Evolutionary conservation across 2,797 vertebrate genomes (phyloP).

Genomic region (Peromyscus attwateri): DNA sequence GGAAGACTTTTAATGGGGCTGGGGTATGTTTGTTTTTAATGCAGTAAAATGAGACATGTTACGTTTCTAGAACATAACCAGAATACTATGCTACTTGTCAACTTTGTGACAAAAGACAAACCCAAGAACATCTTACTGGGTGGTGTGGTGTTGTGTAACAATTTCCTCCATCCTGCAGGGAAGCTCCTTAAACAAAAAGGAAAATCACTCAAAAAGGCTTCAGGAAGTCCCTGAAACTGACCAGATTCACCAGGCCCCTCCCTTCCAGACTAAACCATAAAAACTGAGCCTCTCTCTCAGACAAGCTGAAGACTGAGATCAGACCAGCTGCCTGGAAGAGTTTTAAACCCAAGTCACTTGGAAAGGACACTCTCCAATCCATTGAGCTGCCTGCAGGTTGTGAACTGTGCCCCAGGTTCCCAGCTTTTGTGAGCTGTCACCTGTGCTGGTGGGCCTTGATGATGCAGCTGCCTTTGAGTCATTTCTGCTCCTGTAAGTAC

Average conservation of each 20-base stretch:
- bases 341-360: neutral
- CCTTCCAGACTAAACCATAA: neutral
- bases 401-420: too few relatives aligned
- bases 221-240: conserved; percentile 5
- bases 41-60: neutral
- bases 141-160: neutral
- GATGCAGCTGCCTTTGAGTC: neutral
- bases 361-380: neutral
- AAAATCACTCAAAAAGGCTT: neutral
- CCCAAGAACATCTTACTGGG: conserved; percentile 21
- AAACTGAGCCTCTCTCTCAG: neutral
- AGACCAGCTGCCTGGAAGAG: neutral
- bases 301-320: neutral
- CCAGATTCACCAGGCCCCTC: neutral
- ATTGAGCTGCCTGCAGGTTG: neutral
- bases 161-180: neutral
- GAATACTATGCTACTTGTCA: conserved; percentile 48
- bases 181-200: neutral
- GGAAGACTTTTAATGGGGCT: neutral
- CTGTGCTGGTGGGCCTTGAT: neutral
- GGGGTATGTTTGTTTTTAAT: neutral
- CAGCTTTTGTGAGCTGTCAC: neutral
- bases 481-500: neutral
- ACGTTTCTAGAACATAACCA: conserved; percentile 19
- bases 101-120: neutral